Percentiles rank a stretch among this genome's conserved stretches.
phyloP scores from a whole-genome alignment of 1,140 invertebrate species.

The Leptoteleia sp. region DNA sequence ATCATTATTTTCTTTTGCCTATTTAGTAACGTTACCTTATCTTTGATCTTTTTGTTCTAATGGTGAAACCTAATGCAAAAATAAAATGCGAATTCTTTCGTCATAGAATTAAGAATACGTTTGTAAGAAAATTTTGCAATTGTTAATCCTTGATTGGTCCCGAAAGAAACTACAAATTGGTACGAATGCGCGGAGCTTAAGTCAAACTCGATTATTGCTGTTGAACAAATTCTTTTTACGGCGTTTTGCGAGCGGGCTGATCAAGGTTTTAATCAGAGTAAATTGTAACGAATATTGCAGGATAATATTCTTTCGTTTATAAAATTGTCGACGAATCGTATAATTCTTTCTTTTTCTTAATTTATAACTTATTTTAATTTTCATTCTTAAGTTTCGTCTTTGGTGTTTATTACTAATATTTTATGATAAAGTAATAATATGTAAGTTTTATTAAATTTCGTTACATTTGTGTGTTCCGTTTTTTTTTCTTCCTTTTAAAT shows the following conservation, averaged over 20 bases:
- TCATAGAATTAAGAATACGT: conserved; percentile 15
- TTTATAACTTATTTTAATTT: conserved; percentile 27
- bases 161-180: neutral
- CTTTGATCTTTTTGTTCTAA: conserved; percentile 37
- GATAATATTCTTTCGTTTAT: neutral
- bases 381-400: conserved; percentile 19
- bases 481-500: conserved; percentile 9
- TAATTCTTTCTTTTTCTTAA: conserved; percentile 41
- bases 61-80: conserved; percentile 14
- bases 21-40: neutral
- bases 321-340: neutral
- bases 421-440: conserved; percentile 24
- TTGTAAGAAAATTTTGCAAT: conserved; percentile 3
- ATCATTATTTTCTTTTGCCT: conserved; percentile 5
- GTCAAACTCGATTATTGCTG: no score
- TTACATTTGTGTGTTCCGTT: conserved; percentile 25
- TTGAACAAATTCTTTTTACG: neutral
- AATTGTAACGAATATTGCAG: neutral
- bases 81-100: conserved; percentile 10
- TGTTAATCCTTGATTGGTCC: conserved; percentile 2
- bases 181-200: no score
- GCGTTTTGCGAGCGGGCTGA: neutral
- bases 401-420: conserved; percentile 15
- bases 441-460: conserved; percentile 24
- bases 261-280: neutral